A percentile compares a stretch with the other conserved stretches of the same genome.
Evolutionary conservation across 2,888 invertebrate species (phyloP).

Genomic region (Phortica okadai): DNA sequence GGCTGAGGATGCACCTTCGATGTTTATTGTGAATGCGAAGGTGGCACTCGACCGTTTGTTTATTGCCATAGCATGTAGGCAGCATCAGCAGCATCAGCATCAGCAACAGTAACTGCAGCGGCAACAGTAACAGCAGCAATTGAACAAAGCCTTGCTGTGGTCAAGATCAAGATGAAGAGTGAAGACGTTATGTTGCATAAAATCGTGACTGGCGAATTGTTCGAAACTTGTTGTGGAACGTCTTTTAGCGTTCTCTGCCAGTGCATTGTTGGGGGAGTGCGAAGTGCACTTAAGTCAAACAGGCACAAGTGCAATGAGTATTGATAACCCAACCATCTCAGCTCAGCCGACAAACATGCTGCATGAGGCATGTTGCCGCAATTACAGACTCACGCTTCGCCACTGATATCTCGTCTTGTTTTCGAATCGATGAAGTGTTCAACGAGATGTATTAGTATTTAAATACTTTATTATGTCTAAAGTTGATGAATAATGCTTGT

Average conservation of each 20-base stretch:
- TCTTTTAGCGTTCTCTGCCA: not conserved
- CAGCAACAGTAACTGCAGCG: not conserved
- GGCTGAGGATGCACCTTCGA: conserved; percentile 1
- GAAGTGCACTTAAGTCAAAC: not conserved
- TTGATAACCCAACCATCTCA: conserved; percentile 21
- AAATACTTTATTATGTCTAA: conserved; percentile 29
- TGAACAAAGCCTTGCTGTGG: not conserved
- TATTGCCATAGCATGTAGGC: not conserved
- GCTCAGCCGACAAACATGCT: not conserved
- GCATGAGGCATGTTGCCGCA: not conserved
- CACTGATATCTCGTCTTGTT: not conserved
- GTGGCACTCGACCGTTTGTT: conserved; percentile 10
- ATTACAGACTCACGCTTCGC: not conserved
- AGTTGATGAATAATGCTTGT: conserved; percentile 11
- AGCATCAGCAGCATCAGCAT: not conserved
- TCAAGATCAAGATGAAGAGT: conserved; percentile 20
- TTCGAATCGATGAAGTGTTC: conserved; percentile 13
- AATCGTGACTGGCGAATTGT: conserved; percentile 25
- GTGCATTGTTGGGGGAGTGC: not conserved
- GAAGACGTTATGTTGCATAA: not conserved
- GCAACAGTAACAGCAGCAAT: not conserved
- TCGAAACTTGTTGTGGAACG: not conserved
- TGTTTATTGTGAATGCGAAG: conserved; percentile 1
- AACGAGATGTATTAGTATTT: conserved; percentile 16
- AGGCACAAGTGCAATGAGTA: conserved; percentile 14